These are phyloP conservation scores for Malthinus flaveolus DNA, from an alignment of 2,888 invertebrate species.

Conservation along the genomic window DNA sequence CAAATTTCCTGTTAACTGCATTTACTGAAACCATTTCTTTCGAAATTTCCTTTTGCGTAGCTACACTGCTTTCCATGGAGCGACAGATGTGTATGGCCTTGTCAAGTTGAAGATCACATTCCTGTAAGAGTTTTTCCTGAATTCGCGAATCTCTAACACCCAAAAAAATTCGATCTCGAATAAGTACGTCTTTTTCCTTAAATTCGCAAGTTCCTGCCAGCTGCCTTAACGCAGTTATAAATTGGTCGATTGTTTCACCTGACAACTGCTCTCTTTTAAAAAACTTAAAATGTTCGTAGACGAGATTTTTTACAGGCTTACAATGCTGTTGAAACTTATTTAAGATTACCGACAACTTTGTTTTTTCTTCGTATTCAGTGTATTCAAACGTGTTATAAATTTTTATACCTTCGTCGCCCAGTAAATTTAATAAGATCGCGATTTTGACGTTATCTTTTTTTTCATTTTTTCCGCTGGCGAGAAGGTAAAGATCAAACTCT, in stretches of 20 bases:
- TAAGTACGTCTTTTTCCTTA: conserved; percentile 11
- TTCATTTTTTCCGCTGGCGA: no score
- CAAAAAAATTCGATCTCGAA: conserved; percentile 13
- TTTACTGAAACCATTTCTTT: no score
- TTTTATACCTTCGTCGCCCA: conserved; percentile 38
- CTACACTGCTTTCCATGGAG: background rate
- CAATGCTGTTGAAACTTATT: conserved; percentile 21
- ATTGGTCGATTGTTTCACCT: conserved; percentile 23
- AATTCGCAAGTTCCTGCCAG: conserved; percentile 18
- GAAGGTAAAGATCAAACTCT: no score
- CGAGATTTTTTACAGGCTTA: conserved; percentile 22
- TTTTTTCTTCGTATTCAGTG: conserved; percentile 20
- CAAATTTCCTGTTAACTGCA: background rate
- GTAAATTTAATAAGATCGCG: conserved; percentile 34
- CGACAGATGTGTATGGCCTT: conserved; percentile 17
- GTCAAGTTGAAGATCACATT: conserved; percentile 19
- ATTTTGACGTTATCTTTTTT: background rate
- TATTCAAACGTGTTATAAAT: conserved; percentile 36
- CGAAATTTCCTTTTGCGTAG: no score
- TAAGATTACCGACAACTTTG: conserved; percentile 29
- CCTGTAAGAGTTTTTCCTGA: conserved; percentile 16
- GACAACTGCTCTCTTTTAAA: conserved; percentile 16
- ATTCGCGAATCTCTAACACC: conserved; percentile 2
- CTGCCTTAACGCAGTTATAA: conserved; percentile 18
- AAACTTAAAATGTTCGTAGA: conserved; percentile 24